phyloP scores from a whole-genome alignment of 2,797 vertebrate genomes.

The Lepilemur ruficaudatus region DNA sequence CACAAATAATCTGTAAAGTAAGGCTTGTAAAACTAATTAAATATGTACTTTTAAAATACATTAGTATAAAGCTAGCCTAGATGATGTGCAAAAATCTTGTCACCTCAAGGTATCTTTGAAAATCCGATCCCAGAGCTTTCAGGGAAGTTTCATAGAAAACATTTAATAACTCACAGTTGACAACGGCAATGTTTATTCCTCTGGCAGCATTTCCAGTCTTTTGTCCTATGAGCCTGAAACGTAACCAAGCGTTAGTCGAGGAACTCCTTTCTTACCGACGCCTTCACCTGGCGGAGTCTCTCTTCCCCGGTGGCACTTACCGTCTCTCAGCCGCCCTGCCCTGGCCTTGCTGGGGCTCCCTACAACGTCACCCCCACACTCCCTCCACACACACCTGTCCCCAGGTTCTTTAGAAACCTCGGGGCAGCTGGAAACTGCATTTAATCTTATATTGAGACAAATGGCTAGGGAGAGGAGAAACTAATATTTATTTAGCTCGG shows the following conservation, averaged over 20 bases:
- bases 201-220: slow-evolving; percentile 67
- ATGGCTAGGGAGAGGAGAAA: not conserved
- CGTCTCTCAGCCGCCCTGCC: accelerated
- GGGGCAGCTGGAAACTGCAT: not conserved
- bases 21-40: not conserved
- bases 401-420: not conserved
- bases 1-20: not conserved
- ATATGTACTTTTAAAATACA: not conserved
- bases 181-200: slow-evolving; percentile 85
- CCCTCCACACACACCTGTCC: not conserved
- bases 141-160: not conserved
- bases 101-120: not conserved
- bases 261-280: not conserved
- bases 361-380: not conserved
- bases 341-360: not conserved
- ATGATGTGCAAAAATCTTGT: not conserved
- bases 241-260: slow-evolving; percentile 33
- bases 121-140: not conserved
- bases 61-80: not conserved
- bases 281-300: not conserved
- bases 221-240: slow-evolving; percentile 83
- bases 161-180: slow-evolving; percentile 82
- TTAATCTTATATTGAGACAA: not conserved
- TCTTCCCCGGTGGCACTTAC: accelerated
- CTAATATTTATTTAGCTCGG: not conserved